These are phyloP conservation scores for Nothocercus julius DNA, from an alignment of 2,113 vertebrate species.

Conservation along the genomic window DNA sequence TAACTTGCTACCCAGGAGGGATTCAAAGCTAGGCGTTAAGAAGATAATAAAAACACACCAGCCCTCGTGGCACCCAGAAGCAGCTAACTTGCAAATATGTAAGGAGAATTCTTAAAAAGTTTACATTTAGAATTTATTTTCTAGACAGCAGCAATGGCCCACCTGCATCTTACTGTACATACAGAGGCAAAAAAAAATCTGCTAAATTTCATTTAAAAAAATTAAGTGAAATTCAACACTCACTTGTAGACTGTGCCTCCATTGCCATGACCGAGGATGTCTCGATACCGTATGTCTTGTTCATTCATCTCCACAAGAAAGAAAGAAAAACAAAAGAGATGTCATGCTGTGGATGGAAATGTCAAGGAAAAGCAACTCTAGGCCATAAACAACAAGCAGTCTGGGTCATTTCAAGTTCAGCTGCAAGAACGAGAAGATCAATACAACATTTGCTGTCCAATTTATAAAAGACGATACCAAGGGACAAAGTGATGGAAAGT, in stretches of 20 bases:
- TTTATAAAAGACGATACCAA: constrained; percentile 95
- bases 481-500: constrained; percentile 90
- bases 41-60: constrained; percentile 62
- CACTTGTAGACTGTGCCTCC: constrained; percentile 99
- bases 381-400: constrained; percentile 88
- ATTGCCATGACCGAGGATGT: constrained; percentile 97
- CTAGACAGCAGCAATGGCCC: neutral
- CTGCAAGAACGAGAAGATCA: constrained; percentile 87
- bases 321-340: constrained; percentile 84
- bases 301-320: constrained; percentile 93
- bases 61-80: constrained; percentile 49
- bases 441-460: constrained; percentile 95
- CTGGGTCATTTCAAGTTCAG: constrained; percentile 95
- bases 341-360: constrained; percentile 83
- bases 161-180: neutral
- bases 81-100: constrained; percentile 30
- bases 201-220: neutral
- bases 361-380: constrained; percentile 84
- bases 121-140: neutral
- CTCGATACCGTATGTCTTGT: constrained; percentile 96
- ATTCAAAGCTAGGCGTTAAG: constrained; percentile 43
- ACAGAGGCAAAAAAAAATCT: too few species aligned
- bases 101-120: constrained; percentile 35
- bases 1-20: constrained; percentile 40
- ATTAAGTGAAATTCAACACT: constrained; percentile 76